Base-by-base conservation (phyloP, 2,888 invertebrate genomes). In the Rosalia funebris region DNA sequence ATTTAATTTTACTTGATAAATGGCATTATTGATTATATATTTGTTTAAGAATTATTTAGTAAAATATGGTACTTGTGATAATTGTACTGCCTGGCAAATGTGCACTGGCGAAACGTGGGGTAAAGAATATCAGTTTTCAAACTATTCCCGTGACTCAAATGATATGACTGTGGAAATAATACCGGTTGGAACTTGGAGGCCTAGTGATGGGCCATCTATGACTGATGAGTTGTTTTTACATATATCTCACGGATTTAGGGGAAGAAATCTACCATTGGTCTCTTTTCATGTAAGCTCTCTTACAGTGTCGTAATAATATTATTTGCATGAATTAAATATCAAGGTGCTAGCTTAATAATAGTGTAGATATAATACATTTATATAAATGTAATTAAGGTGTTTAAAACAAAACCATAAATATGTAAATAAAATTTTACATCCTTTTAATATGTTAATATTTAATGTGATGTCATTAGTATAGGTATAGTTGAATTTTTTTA, bases 281-380 rank as follows among this genome's bases (percentile, higher is more conserved):
- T 89, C 92, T 0, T 90, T 89, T 75, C 90, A 95, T 79, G 95
- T 94, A 82, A 85, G 87, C 78, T n/a, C n/a, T n/a, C n/a, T n/a
- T n/a, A n/a, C n/a, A n/a, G n/a, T n/a, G n/a, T 25, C 9, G 4
- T 25, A 25, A 25, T 9, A 25, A 25, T 25, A 25, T 9, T 25
- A 25, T 25, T 25, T 25, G 3, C 3, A 25, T 25, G 25, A 25
- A 9, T 25, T 25, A n/a, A n/a, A n/a, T n/a, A n/a, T n/a, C n/a
- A n/a, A n/a, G n/a, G n/a, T n/a, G n/a, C n/a, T n/a, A n/a, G n/a
- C n/a, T n/a, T n/a, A n/a, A n/a, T n/a, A n/a, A n/a, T n/a, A n/a
- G n/a, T n/a, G n/a, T n/a, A n/a, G n/a, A n/a, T n/a, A n/a, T n/a
- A n/a, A n/a, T n/a, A n/a, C n/a, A n/a, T n/a, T n/a, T n/a, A n/a